phyloP scores from a whole-genome alignment of 2,797 vertebrate species.

The Myotis pilosus region DNA sequence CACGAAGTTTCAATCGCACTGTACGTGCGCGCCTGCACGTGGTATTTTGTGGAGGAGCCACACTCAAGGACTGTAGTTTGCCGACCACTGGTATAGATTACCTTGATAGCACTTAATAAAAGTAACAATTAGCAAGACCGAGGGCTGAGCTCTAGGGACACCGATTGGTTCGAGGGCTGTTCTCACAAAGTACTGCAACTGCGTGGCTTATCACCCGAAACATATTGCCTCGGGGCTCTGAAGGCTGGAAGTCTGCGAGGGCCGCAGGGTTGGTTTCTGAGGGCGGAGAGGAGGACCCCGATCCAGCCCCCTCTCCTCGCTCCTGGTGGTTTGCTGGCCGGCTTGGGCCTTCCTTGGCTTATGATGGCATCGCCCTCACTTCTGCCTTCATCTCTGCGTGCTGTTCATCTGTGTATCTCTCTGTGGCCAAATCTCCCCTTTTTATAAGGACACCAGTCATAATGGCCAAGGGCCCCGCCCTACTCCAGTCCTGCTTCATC shows the following conservation, averaged over 20 bases:
- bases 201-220: background rate
- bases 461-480: background rate
- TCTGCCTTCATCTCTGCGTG: background rate
- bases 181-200: background rate
- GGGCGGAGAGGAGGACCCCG: background rate
- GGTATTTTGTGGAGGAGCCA: too few relatives aligned
- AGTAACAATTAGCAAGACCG: background rate
- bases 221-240: background rate
- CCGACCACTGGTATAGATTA: too few relatives aligned
- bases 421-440: background rate
- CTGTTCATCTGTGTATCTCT: rapidly evolving
- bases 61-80: too few relatives aligned
- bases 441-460: background rate
- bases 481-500: background rate
- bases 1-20: too few relatives aligned
- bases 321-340: background rate
- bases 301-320: background rate
- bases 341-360: background rate
- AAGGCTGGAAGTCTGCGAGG: background rate
- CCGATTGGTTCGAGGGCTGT: background rate
- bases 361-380: background rate
- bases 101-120: background rate
- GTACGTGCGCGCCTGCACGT: too few relatives aligned
- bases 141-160: background rate
- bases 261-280: background rate